phyloP scores from a whole-genome alignment of 1,140 invertebrate genomes.

The Octopus sinensis region DNA sequence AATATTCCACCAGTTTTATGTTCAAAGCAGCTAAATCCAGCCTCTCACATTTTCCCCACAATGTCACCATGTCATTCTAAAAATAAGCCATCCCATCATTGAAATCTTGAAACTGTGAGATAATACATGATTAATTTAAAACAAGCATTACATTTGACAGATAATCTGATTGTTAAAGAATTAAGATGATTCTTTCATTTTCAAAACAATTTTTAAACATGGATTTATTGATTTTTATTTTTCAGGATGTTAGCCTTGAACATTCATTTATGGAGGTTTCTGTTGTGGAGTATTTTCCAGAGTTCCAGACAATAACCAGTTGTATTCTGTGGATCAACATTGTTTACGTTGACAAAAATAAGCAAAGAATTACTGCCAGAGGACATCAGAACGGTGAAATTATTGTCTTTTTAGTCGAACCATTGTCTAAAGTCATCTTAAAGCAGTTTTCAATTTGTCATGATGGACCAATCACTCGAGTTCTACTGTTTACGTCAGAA shows the following conservation, averaged over 20 bases:
- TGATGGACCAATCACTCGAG: constrained; percentile 64
- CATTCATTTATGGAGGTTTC: constrained; percentile 62
- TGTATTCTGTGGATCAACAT: constrained; percentile 65
- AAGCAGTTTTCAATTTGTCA: constrained; percentile 62
- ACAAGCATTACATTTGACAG: no score
- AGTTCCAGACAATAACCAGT: constrained; percentile 62
- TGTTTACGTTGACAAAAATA: constrained; percentile 32
- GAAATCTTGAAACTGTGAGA: no score
- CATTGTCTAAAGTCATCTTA: constrained; percentile 57
- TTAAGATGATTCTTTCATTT: no score
- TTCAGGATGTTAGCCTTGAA: constrained; percentile 24
- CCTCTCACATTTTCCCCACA: no score
- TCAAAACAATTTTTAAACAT: no score
- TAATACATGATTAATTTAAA: no score
- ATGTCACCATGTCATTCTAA: no score
- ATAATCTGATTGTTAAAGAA: no score
- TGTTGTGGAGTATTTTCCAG: constrained; percentile 63
- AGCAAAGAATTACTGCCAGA: constrained; percentile 64
- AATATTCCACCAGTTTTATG: no score
- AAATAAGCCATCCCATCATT: no score
- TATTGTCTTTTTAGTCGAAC: constrained; percentile 61
- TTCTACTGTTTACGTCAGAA: constrained; percentile 60
- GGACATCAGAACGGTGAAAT: constrained; percentile 68
- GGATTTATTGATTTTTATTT: no score
- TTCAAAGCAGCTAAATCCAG: no score